Evolutionary conservation across 1,140 invertebrate species (phyloP).

Genomic region (Nasonia vitripennis): DNA sequence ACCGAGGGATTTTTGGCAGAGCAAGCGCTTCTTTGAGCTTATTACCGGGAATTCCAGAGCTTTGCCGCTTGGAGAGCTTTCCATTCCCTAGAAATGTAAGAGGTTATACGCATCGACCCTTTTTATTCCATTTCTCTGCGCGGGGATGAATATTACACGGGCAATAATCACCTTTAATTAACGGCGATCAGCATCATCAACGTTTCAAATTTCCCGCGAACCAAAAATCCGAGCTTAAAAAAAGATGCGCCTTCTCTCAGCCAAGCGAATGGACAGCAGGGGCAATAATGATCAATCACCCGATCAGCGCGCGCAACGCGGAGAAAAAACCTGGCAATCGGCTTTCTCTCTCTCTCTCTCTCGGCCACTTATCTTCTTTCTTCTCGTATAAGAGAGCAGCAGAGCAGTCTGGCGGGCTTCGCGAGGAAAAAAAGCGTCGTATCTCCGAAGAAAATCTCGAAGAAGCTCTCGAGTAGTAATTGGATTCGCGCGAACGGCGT

Average conservation of each 20-base stretch:
- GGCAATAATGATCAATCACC: neutral
- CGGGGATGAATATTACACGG: neutral
- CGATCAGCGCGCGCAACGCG: neutral
- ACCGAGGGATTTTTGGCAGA: neutral
- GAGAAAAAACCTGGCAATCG: too few relatives aligned
- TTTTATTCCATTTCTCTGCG: neutral
- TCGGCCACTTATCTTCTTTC: too few relatives aligned
- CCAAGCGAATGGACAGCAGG: neutral
- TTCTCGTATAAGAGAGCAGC: too few relatives aligned
- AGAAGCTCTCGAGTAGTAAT: conserved; percentile 26
- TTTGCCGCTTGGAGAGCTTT: neutral
- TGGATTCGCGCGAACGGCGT: conserved; percentile 46
- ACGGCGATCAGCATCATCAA: too few relatives aligned
- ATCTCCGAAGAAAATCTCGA: conserved; percentile 16
- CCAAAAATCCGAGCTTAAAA: neutral
- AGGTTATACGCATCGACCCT: neutral
- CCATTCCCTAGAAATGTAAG: neutral
- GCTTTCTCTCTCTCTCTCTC: too few relatives aligned
- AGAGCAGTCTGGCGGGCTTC: neutral
- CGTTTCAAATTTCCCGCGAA: neutral
- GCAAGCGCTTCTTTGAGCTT: neutral
- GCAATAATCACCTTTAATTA: too few relatives aligned
- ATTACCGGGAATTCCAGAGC: neutral
- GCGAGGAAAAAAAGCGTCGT: neutral
- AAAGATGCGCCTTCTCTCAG: neutral